Evolutionary conservation across 2,113 vertebrate genomes (phyloP), one percentile per base, ranked within the genome.

Genomic region (Budorcas taxicolor): DNA sequence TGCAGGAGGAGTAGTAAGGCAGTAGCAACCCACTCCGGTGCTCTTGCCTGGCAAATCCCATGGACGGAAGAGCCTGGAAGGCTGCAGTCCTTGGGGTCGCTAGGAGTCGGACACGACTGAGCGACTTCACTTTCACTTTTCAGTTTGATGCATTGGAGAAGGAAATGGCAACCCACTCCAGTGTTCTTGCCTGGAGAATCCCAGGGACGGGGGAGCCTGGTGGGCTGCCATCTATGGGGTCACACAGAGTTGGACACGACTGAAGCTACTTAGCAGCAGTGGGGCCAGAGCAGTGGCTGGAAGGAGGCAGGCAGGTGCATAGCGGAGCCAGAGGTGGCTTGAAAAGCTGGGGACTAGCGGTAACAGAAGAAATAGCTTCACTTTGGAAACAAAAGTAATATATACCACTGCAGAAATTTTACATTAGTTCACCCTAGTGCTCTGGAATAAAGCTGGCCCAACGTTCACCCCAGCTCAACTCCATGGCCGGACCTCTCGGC

Each of bases 401-500:
- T 12, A 23, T 11, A 43, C 88, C 40, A 12, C 53, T 2, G 3
- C 53, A 6, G 53, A 14, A 16, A 25, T 11, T 43, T 40, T 25
- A 9, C 12, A 43, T n/a, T 74, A 57, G 40, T 45, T 78, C 8
- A 47, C 29, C 5, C 6, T 33, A 33, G 5, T 47, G 53, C 40
- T 33, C 31, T 25, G 40, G 40, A 36, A n/a, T 23, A 55, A 27
- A 10, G 71, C 3, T 2, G 53, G 9, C 40, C 40, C 8, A 3
- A 6, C 7, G 19, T 58, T 53, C 12, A 14, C 11, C 64, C 64
- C 25, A 31, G 52, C 52, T 23, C 52, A 3, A 52, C 67, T 43
- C 50, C 21, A 14, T 1, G n/a, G 50, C 78, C 5, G 0, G 47
- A 81, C n/a, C 50, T 14, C 64, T 43, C 0, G 2, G 12, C 3